Percentiles rank a stretch among this genome's conserved stretches.
These are phyloP conservation scores for Tenebrosternarchus preto DNA, from an alignment of 2,113 vertebrate genomes.

Conservation along the genomic window DNA sequence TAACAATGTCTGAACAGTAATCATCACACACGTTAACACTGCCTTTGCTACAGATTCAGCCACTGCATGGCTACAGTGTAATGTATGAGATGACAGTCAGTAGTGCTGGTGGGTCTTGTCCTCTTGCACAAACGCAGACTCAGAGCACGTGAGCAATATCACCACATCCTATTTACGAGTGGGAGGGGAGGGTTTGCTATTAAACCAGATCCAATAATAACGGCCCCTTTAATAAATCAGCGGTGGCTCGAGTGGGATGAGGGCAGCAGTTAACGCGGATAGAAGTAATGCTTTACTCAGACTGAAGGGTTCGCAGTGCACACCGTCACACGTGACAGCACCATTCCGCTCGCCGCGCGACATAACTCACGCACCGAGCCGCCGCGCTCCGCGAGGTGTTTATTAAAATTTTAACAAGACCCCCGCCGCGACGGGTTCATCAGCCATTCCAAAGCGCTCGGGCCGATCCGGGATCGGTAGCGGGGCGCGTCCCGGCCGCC, in stretches of 20 bases:
- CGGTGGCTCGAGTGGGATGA: conserved; percentile 68
- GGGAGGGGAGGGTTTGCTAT: conserved; percentile 58
- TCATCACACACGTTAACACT: not conserved
- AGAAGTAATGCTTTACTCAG: conserved; percentile 71
- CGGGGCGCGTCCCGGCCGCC: conserved; percentile 44
- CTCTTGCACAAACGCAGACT: not conserved
- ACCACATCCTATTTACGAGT: conserved; percentile 67
- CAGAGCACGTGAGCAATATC: conserved; percentile 37
- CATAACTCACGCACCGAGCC: conserved; percentile 80
- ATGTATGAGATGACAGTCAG: not conserved
- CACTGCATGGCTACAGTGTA: not conserved
- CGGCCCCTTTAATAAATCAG: conserved; percentile 71
- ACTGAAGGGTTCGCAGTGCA: conserved; percentile 77
- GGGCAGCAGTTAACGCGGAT: conserved; percentile 73
- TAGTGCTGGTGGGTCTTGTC: conserved; percentile 23
- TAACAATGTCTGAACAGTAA: too few species aligned
- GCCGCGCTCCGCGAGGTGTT: conserved; percentile 77
- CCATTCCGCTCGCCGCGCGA: conserved; percentile 70
- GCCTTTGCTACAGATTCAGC: not conserved
- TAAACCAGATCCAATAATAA: conserved; percentile 70
- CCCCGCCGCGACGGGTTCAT: conserved; percentile 76
- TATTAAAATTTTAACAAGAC: conserved; percentile 85
- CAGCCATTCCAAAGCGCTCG: conserved; percentile 78
- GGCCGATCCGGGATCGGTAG: conserved; percentile 71
- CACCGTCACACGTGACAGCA: conserved; percentile 78